phyloP scores from a whole-genome alignment of 2,888 invertebrate genomes.

The Bombyx huttoni region DNA sequence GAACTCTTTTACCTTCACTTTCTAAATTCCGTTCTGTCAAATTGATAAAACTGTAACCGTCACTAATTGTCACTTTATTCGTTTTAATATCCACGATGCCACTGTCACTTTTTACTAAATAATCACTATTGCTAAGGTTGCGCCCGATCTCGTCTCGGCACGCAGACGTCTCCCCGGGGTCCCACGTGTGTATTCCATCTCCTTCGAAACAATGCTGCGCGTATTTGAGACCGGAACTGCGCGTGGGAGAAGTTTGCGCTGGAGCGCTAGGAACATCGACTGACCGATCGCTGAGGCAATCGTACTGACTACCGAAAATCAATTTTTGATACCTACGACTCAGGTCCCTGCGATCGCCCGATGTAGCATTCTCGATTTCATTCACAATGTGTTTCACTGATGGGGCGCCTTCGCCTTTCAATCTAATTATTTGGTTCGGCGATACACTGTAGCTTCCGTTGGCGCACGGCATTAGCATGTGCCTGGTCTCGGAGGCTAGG shows the following conservation, averaged over 20 bases:
- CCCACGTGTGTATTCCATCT: constrained; percentile 77
- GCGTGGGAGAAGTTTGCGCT: constrained; percentile 33
- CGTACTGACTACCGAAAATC: constrained; percentile 28
- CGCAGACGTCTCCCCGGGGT: constrained; percentile 72
- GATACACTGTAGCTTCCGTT: constrained; percentile 92
- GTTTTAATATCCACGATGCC: constrained; percentile 57
- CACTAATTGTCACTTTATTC: constrained; percentile 54
- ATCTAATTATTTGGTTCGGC: constrained; percentile 89
- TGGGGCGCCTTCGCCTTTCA: constrained; percentile 76
- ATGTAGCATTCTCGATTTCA: constrained; percentile 76
- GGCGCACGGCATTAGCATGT: constrained; percentile 87
- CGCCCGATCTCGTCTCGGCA: constrained; percentile 29
- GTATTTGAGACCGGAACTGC: constrained; percentile 34
- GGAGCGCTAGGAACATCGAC: constrained; percentile 16
- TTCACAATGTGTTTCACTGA: constrained; percentile 81
- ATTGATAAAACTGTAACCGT: constrained; percentile 80
- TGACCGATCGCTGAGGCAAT: constrained; percentile 19
- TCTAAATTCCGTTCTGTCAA: constrained; percentile 81
- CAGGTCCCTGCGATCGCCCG: constrained; percentile 38
- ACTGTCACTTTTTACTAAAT: constrained; percentile 68
- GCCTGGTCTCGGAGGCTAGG: constrained; percentile 77
- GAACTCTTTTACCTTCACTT: constrained; percentile 38
- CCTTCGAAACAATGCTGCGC: constrained; percentile 33
- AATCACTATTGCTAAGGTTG: constrained; percentile 42
- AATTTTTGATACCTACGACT: constrained; percentile 34